Evolutionary conservation across 2,797 vertebrate genomes (phyloP), one percentile per base, ranked within the genome.

Genomic region (Alosa sapidissima): DNA sequence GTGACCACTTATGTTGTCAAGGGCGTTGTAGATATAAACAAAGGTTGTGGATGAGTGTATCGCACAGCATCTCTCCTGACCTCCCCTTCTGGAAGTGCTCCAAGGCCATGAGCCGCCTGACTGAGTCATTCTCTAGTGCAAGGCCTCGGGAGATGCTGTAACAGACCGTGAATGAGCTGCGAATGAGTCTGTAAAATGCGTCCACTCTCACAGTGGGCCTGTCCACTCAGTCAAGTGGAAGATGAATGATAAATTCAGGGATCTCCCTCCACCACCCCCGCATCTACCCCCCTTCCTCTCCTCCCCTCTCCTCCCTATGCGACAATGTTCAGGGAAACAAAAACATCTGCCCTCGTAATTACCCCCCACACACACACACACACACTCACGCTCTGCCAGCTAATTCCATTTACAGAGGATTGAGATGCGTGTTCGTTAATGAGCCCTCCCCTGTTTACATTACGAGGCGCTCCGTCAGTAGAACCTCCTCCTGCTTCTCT

Each of bases 331-430:
- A n/a, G 19, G 85, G 68, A 58, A 81, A 84, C 68, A 85, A 84
- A 86, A 83, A 82, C 54, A 21, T 62, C 86, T 84, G 85, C 83
- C 82, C 83, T 72, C 85, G 84, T 85, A 88, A 89, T 91, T 82
- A 85, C 88, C 33, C 2, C 54, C 1, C 54, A 19, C 54, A 19
- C 68, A 68, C 65, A 36, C 60, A 65, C 16, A 41, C 72, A 47
- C 16, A 47, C 36, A 78, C 41, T 16, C 36, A 19, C 16, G 36
- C 87, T 84, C 58, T 16, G 72, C 10, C 75, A 83, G 55, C 78
- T 84, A 81, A 75, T 83, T 83, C 81, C 14, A 60, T 81, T 83
- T 85, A 89, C 47, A 83, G 81, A 75, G 81, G 85, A 83, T 88
- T 84, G 82, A 82, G 62, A 54, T 45, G 54, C 72, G 81, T 86